These are phyloP conservation scores for Otus sunia DNA, from an alignment of 2,113 vertebrate genomes.

Conservation along the genomic window DNA sequence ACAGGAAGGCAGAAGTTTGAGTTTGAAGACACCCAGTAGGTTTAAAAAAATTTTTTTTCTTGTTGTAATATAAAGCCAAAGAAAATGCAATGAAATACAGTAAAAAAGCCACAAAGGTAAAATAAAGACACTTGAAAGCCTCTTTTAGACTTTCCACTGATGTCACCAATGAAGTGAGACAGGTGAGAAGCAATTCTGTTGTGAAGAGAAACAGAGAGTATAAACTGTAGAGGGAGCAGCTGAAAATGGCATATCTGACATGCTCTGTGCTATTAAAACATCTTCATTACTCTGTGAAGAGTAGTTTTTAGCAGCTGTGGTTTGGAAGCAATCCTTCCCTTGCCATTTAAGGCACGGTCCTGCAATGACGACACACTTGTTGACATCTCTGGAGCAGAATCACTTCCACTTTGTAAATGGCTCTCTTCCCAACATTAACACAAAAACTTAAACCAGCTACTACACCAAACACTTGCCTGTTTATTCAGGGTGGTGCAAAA, in stretches of 20 bases:
- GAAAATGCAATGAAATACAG: background rate
- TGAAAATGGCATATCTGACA: background rate
- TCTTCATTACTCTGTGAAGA: background rate
- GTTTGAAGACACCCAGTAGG: background rate
- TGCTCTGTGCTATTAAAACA: background rate
- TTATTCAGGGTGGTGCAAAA: background rate
- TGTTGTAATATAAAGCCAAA: background rate
- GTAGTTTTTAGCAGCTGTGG: background rate
- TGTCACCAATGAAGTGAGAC: background rate
- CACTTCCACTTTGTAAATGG: background rate
- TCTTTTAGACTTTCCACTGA: constrained; percentile 16
- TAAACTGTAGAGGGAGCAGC: background rate
- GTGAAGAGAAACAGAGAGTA: background rate
- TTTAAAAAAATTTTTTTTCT: background rate
- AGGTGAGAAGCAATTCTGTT: background rate
- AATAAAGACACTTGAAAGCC: background rate
- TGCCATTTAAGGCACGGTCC: background rate
- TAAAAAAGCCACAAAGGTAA: background rate
- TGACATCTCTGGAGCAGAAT: background rate
- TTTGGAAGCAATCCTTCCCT: background rate
- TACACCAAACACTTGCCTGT: background rate
- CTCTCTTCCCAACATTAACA: background rate
- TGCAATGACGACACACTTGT: background rate
- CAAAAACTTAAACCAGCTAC: background rate
- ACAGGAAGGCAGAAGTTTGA: background rate